These are phyloP conservation scores for Pseudochromis fuscus DNA, from an alignment of 2,797 vertebrate genomes.

Conservation along the genomic window DNA sequence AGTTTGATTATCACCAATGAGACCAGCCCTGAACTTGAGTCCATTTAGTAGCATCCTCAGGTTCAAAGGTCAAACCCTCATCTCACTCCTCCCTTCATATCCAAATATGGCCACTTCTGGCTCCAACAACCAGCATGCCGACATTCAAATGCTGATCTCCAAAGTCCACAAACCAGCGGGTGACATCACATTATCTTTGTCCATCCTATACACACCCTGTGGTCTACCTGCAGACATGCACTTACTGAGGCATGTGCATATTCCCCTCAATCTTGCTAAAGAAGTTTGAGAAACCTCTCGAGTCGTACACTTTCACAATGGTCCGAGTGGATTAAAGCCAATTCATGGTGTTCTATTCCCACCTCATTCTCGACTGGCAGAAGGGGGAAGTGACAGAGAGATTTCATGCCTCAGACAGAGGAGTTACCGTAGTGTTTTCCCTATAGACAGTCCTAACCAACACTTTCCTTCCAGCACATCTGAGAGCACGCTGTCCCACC, in stretches of 20 bases:
- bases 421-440: constrained; percentile 72
- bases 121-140: too few relatives aligned
- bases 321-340: constrained; percentile 77
- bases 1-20: too few relatives aligned
- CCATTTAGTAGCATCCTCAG: too few relatives aligned
- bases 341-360: constrained; percentile 65
- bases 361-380: constrained; percentile 57
- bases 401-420: constrained; percentile 81
- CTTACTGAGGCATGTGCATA: constrained; percentile 39
- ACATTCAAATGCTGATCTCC: too few relatives aligned
- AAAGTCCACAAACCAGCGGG: too few relatives aligned
- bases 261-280: constrained; percentile 53
- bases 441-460: constrained; percentile 70
- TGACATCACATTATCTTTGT: too few relatives aligned
- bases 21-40: too few relatives aligned
- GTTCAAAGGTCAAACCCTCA: too few relatives aligned
- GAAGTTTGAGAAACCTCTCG: constrained; percentile 47
- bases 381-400: constrained; percentile 71
- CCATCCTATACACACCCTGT: too few relatives aligned
- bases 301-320: constrained; percentile 66
- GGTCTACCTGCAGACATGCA: constrained; percentile 41
- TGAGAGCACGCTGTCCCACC: constrained; percentile 62
- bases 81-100: too few relatives aligned
- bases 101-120: too few relatives aligned
- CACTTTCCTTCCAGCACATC: constrained; percentile 64